Evolutionary conservation across 2,113 vertebrate species (phyloP), one percentile per base, ranked within the genome.

Genomic region (Ceratotherium simum): DNA sequence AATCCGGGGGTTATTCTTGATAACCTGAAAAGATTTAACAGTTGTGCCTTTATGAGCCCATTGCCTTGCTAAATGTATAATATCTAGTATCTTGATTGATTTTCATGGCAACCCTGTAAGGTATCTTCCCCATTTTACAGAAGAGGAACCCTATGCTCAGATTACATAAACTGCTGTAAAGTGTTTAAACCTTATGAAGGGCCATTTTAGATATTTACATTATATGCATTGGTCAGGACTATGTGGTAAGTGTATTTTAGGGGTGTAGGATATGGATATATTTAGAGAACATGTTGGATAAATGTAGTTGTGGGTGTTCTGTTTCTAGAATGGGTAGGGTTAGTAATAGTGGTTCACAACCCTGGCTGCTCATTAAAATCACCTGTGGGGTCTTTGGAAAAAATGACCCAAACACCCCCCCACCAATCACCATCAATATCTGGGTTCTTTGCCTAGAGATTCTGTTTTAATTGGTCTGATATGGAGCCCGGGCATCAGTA

Each of bases 41-140:
- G 92, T 72, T 92, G 31, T 92, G 72, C 14, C 4, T 84, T 90
- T 60, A 62, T 86, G 87, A 85, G 69, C 54, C 18, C 76, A 6
- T 84, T 92, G 54, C 25, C 96, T 91, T 95, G 89, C 58, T 93
- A 81, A 88, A 46, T 90, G 5, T 82, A 14, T 90, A 46, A 31
- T 76, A 65, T 62, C 11, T 21, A 94, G 3, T 90, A 56, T 94
- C 56, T 95, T 92, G 31, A 54, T 93, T 94, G 67, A 72, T 86
- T 94, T 85, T 95, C 58, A 73, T 65, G 42, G 46, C 13, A 87
- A 1, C 18, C 21, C 29, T 95, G 1, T 72, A 64, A 95, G 36
- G 39, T 84, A 46, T 80, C 31, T 42, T 89, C 33, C 4, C n/a
- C 62, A 69, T 58, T 88, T 97, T 81, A 80, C 5, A 72, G 14